Evolutionary conservation across 2,113 vertebrate genomes (phyloP).

Genomic region (Acrocephalus kingi): DNA sequence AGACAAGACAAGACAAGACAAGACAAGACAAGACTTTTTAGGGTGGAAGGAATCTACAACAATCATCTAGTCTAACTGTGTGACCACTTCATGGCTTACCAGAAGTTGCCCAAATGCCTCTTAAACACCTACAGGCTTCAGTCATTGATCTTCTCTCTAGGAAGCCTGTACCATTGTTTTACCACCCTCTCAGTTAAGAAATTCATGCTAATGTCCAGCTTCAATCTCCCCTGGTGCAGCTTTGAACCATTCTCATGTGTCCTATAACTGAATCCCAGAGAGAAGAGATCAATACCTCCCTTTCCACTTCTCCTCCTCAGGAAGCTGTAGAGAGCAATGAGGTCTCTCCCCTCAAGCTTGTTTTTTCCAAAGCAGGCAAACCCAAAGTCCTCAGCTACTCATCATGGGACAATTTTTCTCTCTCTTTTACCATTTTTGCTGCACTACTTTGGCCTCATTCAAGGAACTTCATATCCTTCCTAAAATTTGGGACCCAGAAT

Average conservation of each 20-base stretch:
- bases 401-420: not conserved
- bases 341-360: rapidly evolving
- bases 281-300: not conserved
- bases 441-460: not conserved
- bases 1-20: not conserved
- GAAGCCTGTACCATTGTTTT: not conserved
- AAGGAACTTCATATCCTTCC: not conserved
- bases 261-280: not conserved
- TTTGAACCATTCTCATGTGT: rapidly evolving
- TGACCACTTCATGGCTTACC: not conserved
- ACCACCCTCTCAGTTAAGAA: not conserved
- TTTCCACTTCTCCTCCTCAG: not conserved
- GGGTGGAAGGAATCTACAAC: not conserved
- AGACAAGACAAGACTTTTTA: not conserved
- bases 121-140: not conserved
- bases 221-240: rapidly evolving
- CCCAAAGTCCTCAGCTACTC: not conserved
- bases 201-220: not conserved
- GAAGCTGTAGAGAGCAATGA: not conserved
- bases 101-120: not conserved
- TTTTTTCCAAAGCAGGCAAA: not conserved
- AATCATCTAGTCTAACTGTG: not conserved
- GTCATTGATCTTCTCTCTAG: not conserved
- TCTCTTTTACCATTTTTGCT: not conserved
- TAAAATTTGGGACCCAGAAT: not conserved